Evolutionary conservation across 2,888 invertebrate species (phyloP).

Genomic region (Plebejus melissa): DNA sequence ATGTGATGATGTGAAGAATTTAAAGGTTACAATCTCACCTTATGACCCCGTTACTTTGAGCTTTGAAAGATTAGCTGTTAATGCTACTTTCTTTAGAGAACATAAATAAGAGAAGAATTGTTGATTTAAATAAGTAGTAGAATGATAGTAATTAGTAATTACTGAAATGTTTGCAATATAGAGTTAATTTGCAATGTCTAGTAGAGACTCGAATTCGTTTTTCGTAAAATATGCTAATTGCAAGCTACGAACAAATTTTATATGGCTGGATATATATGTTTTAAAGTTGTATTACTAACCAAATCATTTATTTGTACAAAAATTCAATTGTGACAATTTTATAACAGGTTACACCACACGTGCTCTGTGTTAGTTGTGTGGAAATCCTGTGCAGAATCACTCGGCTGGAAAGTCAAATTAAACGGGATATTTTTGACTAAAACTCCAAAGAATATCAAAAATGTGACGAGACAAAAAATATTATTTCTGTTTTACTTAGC

Average conservation of each 20-base stretch:
- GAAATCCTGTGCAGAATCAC: conserved; percentile 15
- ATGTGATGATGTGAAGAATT: conserved; percentile 19
- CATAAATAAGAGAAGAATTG: not conserved
- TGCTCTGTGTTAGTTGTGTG: not conserved
- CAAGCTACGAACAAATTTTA: not conserved
- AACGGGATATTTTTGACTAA: not conserved
- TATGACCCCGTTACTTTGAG: conserved; percentile 8
- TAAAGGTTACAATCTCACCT: conserved; percentile 17
- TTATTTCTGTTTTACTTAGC: too few species aligned
- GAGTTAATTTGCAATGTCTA: not conserved
- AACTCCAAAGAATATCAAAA: too few species aligned
- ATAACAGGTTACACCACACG: not conserved
- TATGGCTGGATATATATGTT: not conserved
- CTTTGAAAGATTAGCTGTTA: not conserved
- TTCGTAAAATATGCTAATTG: too few species aligned
- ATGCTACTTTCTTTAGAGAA: not conserved
- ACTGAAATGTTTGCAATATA: not conserved
- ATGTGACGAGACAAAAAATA: too few species aligned
- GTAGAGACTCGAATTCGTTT: not conserved
- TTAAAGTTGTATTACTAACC: not conserved
- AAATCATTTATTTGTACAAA: not conserved
- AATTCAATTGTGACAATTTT: not conserved
- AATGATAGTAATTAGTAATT: not conserved
- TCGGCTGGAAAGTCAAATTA: not conserved
- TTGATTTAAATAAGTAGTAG: not conserved